Evolutionary conservation across 2,888 invertebrate genomes (phyloP).

Genomic region (Tholera decimalis): DNA sequence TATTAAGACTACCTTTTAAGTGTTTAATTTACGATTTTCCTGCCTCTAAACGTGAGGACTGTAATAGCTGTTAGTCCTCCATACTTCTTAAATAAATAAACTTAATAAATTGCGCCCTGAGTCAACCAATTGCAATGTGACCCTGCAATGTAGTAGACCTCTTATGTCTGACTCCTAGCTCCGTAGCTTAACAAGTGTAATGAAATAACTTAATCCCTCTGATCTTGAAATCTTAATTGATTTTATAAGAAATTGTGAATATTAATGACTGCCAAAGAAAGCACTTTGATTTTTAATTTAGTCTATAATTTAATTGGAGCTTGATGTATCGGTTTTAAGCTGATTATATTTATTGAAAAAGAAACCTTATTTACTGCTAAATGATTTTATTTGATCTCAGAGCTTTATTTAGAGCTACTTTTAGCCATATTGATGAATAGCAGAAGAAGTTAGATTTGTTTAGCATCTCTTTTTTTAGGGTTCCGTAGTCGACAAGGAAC

Average conservation of each 20-base stretch:
- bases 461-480: no score
- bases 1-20: no score
- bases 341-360: background rate
- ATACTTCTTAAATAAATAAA: no score
- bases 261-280: conserved; percentile 64
- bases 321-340: conserved; percentile 9
- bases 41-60: no score
- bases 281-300: conserved; percentile 66
- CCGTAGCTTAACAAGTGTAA: no score
- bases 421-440: no score
- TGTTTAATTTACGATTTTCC: no score
- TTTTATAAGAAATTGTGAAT: conserved; percentile 72
- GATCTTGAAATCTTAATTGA: conserved; percentile 77
- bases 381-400: background rate
- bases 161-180: conserved; percentile 56
- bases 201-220: conserved; percentile 70
- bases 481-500: no score
- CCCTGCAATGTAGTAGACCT: background rate
- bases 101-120: no score
- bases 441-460: no score
- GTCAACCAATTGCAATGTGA: background rate
- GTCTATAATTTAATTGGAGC: conserved; percentile 61
- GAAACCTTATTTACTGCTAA: background rate
- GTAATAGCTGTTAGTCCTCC: no score
- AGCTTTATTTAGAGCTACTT: background rate